These are phyloP conservation scores for Camponotus fellah DNA, from an alignment of 2,888 invertebrate species.

Conservation along the genomic window DNA sequence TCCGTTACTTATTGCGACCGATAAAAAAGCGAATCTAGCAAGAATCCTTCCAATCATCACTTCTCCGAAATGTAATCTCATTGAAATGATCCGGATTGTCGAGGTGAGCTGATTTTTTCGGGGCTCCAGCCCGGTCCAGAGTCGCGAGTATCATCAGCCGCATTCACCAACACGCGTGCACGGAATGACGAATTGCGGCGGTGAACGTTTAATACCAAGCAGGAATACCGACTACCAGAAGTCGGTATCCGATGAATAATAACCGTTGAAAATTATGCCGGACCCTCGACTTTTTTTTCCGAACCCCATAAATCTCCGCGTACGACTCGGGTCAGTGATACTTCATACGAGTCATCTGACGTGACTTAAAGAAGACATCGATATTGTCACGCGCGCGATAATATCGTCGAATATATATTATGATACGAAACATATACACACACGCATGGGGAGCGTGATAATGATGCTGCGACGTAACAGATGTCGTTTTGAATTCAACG, in stretches of 20 bases:
- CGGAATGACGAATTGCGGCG: neutral
- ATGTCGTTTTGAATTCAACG: neutral
- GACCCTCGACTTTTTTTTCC: slow-evolving; percentile 9
- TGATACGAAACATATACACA: neutral
- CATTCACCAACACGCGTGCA: neutral
- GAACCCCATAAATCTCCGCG: neutral
- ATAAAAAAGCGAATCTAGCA: neutral
- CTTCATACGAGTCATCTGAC: neutral
- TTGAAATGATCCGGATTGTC: neutral
- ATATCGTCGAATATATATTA: slow-evolving; percentile 22
- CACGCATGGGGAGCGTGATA: neutral
- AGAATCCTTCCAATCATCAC: slow-evolving; percentile 1
- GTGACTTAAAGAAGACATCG: slow-evolving; percentile 19
- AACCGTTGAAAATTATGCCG: slow-evolving; percentile 34
- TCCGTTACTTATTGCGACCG: neutral
- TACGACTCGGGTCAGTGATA: neutral
- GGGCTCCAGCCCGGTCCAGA: neutral
- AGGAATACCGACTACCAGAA: slow-evolving; percentile 9
- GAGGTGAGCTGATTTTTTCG: neutral
- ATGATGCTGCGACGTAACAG: neutral
- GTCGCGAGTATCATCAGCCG: neutral
- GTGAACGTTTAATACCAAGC: neutral
- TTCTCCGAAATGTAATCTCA: neutral
- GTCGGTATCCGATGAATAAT: slow-evolving; percentile 31
- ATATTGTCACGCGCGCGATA: slow-evolving; percentile 31